Evolutionary conservation across 2,113 vertebrate species (phyloP), one percentile per base, ranked within the genome.

Genomic region (Stictonetta naevosa): DNA sequence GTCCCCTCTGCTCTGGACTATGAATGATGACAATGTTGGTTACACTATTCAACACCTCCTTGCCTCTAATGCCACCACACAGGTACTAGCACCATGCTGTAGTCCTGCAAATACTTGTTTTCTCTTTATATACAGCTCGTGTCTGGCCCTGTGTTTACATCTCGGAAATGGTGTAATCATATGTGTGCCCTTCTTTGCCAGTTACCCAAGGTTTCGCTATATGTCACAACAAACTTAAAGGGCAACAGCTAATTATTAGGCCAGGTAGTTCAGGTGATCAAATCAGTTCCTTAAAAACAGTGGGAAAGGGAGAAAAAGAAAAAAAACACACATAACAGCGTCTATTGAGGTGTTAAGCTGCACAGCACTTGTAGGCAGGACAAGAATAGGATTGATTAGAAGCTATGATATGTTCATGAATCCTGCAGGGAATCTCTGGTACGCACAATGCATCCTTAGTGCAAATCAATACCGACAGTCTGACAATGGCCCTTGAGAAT

Each of bases 311-410:
- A 93, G 23, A 68, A 83, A 69, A 69, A 62, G 73, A 18, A 31
- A 13, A 38, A 38, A 38, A 38, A 38, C 20, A 22, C 46, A 48
- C 46, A 48, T 48, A 21, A 48, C 46, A 3, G 55, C 72, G 88
- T 94, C 69, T 91, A 18, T 44, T 16, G 23, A 92, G 91, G 60
- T 94, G 84, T 89, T 95, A 93, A 83, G 36, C 55, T 86, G 75
- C 69, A 75, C 5, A 88, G 78, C 93, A 91, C 91, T 46, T 76
- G 88, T 81, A 94, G 55, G 0, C 73, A 77, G 60, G 86, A 93
- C 88, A 97, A 97, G 90, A 97, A 96, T 95, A 80, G 92, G 82
- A 94, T 94, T 97, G 97, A 97, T 97, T 97, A 91, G 92, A 79
- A 96, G 84, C 93, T 95, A 66, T 87, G 92, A 92, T 93, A 90